These are phyloP conservation scores for Clunio marinus DNA, from an alignment of 2,888 invertebrate species.

Conservation along the genomic window DNA sequence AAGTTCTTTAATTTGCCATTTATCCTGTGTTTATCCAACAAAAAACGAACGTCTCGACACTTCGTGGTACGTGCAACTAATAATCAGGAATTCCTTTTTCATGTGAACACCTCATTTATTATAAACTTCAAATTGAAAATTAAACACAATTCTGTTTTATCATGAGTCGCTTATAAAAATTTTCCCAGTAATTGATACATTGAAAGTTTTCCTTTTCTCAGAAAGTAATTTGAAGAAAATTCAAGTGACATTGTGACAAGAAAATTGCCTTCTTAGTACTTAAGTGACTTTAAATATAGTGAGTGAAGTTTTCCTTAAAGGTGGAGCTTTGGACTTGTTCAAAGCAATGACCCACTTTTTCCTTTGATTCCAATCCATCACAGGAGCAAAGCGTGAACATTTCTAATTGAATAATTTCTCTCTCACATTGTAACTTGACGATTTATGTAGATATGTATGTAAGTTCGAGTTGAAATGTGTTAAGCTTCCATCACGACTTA, in stretches of 20 bases:
- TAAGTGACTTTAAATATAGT: background rate
- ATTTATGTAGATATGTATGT: too few species aligned
- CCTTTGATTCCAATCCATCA: constrained; percentile 13
- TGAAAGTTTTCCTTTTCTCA: background rate
- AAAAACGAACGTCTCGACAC: background rate
- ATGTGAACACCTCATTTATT: constrained; percentile 30
- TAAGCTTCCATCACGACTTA: background rate
- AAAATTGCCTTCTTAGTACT: background rate
- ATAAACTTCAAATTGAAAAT: constrained; percentile 31
- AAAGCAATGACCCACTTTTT: background rate
- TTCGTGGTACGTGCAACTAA: constrained; percentile 12
- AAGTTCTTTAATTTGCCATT: constrained; percentile 14
- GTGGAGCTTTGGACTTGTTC: background rate
- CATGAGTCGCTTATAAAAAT: background rate
- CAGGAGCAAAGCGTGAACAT: constrained; percentile 15
- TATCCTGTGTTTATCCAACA: too few species aligned
- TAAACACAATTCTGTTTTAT: background rate
- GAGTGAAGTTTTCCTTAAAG: background rate
- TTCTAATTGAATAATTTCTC: constrained; percentile 19
- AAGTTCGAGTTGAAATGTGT: background rate
- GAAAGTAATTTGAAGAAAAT: too few species aligned
- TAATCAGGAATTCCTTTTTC: background rate
- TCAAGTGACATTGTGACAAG: constrained; percentile 1
- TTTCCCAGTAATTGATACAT: background rate
- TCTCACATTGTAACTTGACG: background rate